These are phyloP conservation scores for Acrobasis repandana DNA, from an alignment of 2,888 invertebrate species.

Conservation along the genomic window DNA sequence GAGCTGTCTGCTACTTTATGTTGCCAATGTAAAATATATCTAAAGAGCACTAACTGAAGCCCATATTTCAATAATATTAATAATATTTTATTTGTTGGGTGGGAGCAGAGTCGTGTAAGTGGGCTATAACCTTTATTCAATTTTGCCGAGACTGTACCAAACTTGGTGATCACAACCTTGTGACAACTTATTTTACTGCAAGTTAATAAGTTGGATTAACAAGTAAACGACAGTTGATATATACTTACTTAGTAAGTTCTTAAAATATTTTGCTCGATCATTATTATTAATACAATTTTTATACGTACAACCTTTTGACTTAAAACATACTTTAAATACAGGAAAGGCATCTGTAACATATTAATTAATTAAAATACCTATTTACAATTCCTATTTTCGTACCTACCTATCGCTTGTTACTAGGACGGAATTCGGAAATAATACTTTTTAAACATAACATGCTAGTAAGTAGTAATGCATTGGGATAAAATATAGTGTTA, in stretches of 20 bases:
- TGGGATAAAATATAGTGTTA: background rate
- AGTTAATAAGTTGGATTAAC: too few species aligned
- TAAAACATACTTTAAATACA: constrained; percentile 1
- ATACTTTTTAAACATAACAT: constrained; percentile 14
- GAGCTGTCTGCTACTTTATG: too few species aligned
- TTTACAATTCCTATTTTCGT: constrained; percentile 31
- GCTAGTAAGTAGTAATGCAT: constrained; percentile 17
- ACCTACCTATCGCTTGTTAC: constrained; percentile 61
- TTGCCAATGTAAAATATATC: too few species aligned
- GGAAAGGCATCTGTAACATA: constrained; percentile 33
- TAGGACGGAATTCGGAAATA: constrained; percentile 58
- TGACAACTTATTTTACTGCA: too few species aligned
- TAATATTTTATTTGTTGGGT: too few species aligned
- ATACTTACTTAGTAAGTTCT: background rate
- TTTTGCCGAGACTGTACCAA: too few species aligned
- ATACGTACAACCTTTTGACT: constrained; percentile 15
- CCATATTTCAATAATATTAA: too few species aligned
- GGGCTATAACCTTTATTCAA: too few species aligned
- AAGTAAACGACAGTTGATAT: too few species aligned
- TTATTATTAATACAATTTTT: background rate
- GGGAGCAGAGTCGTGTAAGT: too few species aligned
- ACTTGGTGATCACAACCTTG: too few species aligned
- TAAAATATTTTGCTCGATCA: background rate
- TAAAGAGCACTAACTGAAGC: too few species aligned
- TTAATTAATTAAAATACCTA: constrained; percentile 31